phyloP scores from a whole-genome alignment of 2,888 invertebrate genomes.

The Parnassius mnemosyne region DNA sequence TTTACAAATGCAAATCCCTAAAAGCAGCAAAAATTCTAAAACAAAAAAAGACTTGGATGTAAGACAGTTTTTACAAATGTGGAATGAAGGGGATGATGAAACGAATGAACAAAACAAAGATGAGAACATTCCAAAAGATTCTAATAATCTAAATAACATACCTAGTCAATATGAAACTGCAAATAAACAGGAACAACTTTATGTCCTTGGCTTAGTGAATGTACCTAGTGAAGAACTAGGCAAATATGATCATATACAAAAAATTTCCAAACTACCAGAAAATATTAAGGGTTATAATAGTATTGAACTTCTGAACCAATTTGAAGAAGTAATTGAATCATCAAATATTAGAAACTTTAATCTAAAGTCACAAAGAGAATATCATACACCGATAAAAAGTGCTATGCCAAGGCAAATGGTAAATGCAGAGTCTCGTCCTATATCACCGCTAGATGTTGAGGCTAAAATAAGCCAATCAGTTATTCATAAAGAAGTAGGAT shows the following conservation, averaged over 20 bases:
- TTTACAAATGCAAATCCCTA: constrained; percentile 34
- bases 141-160: constrained; percentile 39
- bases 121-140: constrained; percentile 38
- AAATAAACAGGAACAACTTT: constrained; percentile 66
- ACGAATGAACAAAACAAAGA: constrained; percentile 53
- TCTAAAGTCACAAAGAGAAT: constrained; percentile 42
- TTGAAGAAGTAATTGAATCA: constrained; percentile 72
- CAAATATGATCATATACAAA: constrained; percentile 77
- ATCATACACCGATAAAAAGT: constrained; percentile 40
- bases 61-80: constrained; percentile 74
- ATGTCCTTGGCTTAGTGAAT: constrained; percentile 72
- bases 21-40: constrained; percentile 41
- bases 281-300: constrained; percentile 76
- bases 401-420: constrained; percentile 36
- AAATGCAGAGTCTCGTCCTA: constrained; percentile 50
- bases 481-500: constrained; percentile 77
- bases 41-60: constrained; percentile 65
- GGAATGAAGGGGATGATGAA: constrained; percentile 78
- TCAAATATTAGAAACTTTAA: constrained; percentile 52
- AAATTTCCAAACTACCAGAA: constrained; percentile 74
- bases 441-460: constrained; percentile 75
- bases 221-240: constrained; percentile 71
- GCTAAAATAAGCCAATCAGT: constrained; percentile 78
- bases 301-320: constrained; percentile 70
- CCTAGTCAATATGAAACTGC: constrained; percentile 42